Evolutionary conservation across 2,888 invertebrate species (phyloP).

Genomic region (Ophonus ardosiacus): DNA sequence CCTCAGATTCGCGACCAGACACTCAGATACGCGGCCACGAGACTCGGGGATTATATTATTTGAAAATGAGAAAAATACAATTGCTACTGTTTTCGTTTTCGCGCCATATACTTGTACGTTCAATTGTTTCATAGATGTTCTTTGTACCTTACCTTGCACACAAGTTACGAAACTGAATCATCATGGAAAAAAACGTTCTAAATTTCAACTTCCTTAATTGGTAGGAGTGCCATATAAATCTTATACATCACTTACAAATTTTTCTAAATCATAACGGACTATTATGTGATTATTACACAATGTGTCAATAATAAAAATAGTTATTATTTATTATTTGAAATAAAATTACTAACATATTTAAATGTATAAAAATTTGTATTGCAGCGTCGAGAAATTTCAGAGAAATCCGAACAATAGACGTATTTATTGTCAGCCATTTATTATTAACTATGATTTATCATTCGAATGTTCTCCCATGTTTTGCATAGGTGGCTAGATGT

Average conservation of each 20-base stretch:
- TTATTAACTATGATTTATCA: slow-evolving; percentile 49
- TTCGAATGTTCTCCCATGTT: slow-evolving; percentile 19
- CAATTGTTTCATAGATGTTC: not conserved
- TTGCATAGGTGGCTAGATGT: slow-evolving; percentile 40
- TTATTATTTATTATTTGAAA: slow-evolving; percentile 22
- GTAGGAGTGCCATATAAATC: slow-evolving; percentile 19
- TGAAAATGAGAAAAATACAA: not conserved
- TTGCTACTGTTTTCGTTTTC: not conserved
- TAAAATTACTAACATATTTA: not conserved
- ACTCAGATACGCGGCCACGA: too few relatives aligned
- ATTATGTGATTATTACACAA: slow-evolving; percentile 31
- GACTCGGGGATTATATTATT: too few relatives aligned
- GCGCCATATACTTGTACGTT: not conserved
- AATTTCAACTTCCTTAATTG: slow-evolving; percentile 37
- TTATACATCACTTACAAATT: slow-evolving; percentile 19
- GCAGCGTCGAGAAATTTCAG: slow-evolving; percentile 20
- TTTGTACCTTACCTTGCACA: not conserved
- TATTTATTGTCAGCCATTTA: slow-evolving; percentile 24
- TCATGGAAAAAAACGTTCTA: slow-evolving; percentile 10
- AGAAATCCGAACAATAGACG: slow-evolving; percentile 41
- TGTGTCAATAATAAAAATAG: slow-evolving; percentile 35
- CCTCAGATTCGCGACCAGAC: too few relatives aligned
- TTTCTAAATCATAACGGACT: slow-evolving; percentile 11
- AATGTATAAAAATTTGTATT: slow-evolving; percentile 23
- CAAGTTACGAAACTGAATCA: not conserved